Evolutionary conservation across 2,113 vertebrate species (phyloP).

Genomic region (Catagonus wagneri): DNA sequence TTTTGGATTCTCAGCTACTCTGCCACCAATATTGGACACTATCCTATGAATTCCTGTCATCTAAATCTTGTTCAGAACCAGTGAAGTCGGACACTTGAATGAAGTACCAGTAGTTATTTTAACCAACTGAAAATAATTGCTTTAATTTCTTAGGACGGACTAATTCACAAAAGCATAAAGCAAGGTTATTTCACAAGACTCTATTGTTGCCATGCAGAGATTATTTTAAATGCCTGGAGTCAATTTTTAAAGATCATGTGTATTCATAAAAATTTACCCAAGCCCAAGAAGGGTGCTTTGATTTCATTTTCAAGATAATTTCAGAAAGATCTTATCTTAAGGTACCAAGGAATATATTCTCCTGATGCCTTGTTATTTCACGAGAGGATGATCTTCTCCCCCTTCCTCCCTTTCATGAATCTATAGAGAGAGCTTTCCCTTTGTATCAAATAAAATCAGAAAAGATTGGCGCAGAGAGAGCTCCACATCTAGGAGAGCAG

Average conservation of each 20-base stretch:
- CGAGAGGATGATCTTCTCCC: neutral
- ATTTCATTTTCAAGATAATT: constrained; percentile 8
- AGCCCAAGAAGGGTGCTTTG: neutral
- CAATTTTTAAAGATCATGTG: neutral
- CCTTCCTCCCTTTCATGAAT: neutral
- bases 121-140: constrained; percentile 56
- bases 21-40: neutral
- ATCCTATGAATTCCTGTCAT: neutral
- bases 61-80: neutral
- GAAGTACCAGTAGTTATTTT: constrained; percentile 25
- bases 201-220: neutral
- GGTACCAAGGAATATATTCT: neutral
- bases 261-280: neutral
- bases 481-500: neutral
- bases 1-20: neutral
- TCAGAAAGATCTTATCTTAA: neutral
- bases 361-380: neutral
- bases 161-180: constrained; percentile 34
- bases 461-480: neutral
- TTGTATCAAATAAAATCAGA: neutral
- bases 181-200: neutral
- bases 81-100: neutral
- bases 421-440: neutral
- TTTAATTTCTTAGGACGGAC: constrained; percentile 40
- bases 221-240: constrained; percentile 45